phyloP scores from a whole-genome alignment of 2,888 invertebrate species.

The Rotaria sp. region DNA sequence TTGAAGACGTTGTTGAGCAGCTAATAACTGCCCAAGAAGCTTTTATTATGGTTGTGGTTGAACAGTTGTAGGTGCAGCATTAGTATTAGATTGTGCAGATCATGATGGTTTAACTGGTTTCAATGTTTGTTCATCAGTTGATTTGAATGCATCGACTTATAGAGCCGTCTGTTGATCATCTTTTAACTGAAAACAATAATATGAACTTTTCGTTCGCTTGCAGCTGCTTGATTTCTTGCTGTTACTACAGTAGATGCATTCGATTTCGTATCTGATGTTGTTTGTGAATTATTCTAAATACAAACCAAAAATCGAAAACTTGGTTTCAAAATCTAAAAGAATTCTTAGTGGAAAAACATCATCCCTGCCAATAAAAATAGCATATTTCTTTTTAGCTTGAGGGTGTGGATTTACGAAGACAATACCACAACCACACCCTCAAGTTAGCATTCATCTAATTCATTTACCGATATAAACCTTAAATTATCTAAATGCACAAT shows the following conservation, averaged over 20 bases:
- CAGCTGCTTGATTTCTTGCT: not conserved
- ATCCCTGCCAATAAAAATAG: not conserved
- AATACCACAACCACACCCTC: too few relatives aligned
- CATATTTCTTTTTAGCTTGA: conserved; percentile 67
- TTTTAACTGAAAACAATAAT: not conserved
- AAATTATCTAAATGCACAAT: conserved; percentile 88
- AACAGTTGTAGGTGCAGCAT: not conserved
- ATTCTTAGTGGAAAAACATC: not conserved
- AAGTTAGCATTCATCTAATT: conserved; percentile 90
- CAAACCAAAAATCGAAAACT: not conserved
- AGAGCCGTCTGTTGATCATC: not conserved
- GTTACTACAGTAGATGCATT: not conserved
- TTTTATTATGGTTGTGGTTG: not conserved
- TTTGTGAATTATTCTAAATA: not conserved
- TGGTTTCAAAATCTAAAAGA: fast-evolving
- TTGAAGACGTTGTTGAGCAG: not conserved
- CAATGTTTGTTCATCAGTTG: not conserved
- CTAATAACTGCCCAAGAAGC: not conserved
- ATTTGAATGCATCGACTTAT: not conserved
- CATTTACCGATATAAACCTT: conserved; percentile 86
- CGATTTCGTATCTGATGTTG: not conserved
- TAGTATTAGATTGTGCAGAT: not conserved
- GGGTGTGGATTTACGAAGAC: too few relatives aligned
- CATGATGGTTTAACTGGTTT: not conserved
- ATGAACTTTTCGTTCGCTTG: not conserved